Percentiles rank a stretch among this genome's conserved stretches.
phyloP scores from a whole-genome alignment of 2,797 vertebrate species.

The Anguilla megastoma region DNA sequence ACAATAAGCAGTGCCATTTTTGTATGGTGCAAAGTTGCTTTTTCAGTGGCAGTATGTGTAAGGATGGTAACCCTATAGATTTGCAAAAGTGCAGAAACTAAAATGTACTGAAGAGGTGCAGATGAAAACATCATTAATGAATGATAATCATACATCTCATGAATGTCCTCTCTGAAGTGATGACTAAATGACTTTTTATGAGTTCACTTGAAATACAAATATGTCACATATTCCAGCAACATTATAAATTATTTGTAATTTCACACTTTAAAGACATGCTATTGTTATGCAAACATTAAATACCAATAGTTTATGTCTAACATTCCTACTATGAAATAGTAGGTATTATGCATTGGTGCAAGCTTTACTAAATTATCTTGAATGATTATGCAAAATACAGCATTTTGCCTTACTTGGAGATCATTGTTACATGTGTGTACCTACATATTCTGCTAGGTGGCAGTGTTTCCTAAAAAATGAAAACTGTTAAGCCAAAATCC shows the following conservation, averaged over 20 bases:
- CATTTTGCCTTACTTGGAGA: neutral
- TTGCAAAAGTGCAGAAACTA: neutral
- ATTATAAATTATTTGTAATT: neutral
- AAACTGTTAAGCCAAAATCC: neutral
- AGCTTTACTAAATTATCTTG: neutral
- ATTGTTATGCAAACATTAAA: neutral
- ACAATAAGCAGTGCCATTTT: neutral
- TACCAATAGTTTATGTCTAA: neutral
- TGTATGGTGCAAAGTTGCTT: neutral
- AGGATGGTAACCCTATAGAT: neutral
- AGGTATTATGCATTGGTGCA: neutral
- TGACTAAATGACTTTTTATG: neutral
- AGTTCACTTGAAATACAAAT: neutral
- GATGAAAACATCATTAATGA: neutral
- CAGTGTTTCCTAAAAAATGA: constrained; percentile 18
- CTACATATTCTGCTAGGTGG: constrained; percentile 46
- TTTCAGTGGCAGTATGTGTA: neutral
- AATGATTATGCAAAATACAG: neutral
- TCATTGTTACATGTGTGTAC: neutral
- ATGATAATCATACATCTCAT: neutral
- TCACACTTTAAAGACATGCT: neutral
- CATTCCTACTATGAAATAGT: neutral
- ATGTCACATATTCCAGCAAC: neutral
- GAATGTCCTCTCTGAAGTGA: neutral
- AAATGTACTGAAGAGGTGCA: neutral